Conservation (phyloP, 2,113 vertebrate genomes). For the Plecotus auritus region DNA sequence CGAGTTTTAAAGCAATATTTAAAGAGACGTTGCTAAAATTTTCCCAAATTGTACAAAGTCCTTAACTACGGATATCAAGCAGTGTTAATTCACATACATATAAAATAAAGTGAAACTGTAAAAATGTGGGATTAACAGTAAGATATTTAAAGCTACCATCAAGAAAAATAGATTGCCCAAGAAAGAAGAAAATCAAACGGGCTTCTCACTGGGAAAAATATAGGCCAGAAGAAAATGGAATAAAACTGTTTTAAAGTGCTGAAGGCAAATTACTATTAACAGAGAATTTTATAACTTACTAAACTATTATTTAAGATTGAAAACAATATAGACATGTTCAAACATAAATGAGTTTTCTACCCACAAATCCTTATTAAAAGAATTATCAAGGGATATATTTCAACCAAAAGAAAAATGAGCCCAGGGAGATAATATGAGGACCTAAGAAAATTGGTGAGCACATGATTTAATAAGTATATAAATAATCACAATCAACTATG, state of each 20-base stretch:
- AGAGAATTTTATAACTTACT: background rate
- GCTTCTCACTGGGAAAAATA: background rate
- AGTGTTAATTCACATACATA: background rate
- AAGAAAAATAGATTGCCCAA: background rate
- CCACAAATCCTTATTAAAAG: background rate
- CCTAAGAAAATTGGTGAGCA: background rate
- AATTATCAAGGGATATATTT: background rate
- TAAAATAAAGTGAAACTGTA: background rate
- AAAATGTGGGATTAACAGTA: background rate
- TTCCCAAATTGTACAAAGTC: background rate
- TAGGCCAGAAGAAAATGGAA: background rate
- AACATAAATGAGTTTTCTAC: background rate
- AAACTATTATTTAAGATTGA: background rate
- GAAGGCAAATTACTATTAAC: background rate
- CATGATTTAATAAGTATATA: background rate
- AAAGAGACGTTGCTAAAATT: background rate
- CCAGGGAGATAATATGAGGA: background rate
- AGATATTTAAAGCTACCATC: background rate
- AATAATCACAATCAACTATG: background rate
- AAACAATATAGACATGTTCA: conserved; percentile 1
- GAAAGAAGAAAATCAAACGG: background rate
- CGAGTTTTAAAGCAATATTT: background rate
- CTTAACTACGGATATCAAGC: background rate
- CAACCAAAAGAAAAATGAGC: background rate
- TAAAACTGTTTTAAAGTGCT: background rate